A percentile compares a stretch with the other conserved stretches of the same genome.
Evolutionary conservation across 2,888 invertebrate species (phyloP).

Genomic region (Zele albiditarsus): DNA sequence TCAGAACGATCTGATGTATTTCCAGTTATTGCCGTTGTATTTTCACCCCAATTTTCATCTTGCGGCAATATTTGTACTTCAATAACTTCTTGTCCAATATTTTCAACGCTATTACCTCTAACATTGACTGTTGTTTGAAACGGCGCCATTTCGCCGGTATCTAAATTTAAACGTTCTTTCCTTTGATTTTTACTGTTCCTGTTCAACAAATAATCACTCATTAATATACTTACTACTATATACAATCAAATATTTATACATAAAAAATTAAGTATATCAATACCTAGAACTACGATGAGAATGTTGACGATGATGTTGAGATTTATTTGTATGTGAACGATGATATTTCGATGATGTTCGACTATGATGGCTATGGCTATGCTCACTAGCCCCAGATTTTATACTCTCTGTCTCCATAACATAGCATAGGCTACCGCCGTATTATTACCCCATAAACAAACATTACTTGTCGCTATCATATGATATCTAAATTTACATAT

Average conservation of each 20-base stretch:
- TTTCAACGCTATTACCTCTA: constrained; percentile 78
- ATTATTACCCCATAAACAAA: constrained; percentile 72
- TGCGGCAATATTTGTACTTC: constrained; percentile 97
- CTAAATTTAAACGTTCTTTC: constrained; percentile 75
- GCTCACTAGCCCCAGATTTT: constrained; percentile 85
- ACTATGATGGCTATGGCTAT: constrained; percentile 80
- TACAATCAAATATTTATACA: constrained; percentile 3
- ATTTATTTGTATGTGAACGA: constrained; percentile 66
- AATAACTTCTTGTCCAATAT: constrained; percentile 92
- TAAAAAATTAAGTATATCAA: not conserved
- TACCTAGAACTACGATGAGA: constrained; percentile 82
- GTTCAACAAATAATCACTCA: constrained; percentile 39
- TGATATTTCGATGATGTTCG: constrained; percentile 67
- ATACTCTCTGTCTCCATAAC: constrained; percentile 96
- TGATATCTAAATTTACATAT: not conserved
- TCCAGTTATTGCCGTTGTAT: constrained; percentile 96
- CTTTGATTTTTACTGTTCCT: constrained; percentile 81
- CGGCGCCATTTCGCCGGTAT: constrained; percentile 84
- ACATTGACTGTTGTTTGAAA: constrained; percentile 90
- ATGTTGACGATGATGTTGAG: constrained; percentile 77
- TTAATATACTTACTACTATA: not conserved
- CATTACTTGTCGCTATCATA: constrained; percentile 59
- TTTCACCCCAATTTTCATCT: constrained; percentile 99
- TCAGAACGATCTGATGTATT: constrained; percentile 97
- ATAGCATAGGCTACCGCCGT: constrained; percentile 70